Base-by-base conservation (phyloP, 2,888 invertebrate species). In the Pyrrhosoma nymphula region DNA sequence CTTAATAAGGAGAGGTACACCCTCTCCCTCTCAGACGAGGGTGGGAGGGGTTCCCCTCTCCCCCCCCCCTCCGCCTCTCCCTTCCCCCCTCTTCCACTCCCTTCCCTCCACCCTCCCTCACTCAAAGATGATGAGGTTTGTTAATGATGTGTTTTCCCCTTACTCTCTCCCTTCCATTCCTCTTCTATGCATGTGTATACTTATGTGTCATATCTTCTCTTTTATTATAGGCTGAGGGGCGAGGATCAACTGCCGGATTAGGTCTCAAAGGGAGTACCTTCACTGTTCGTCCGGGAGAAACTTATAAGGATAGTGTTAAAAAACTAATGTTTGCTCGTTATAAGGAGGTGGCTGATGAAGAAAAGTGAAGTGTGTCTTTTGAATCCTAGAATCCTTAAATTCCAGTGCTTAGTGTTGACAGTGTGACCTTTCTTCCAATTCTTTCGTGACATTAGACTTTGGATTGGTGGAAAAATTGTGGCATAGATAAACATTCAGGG, bases 311-410 rank as follows among this genome's bases (percentile, higher is more conserved):
- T 96, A 98, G 98, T 95, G 99, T 99, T 0, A 98, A 99, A 97
- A 98, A 99, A 97, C 98, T 99, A 97, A 98, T 99, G 98, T 98
- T 98, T 96, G 98, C 98, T 0, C 97, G 99, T 96, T 99, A 98
- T 96, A 98, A 98, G 96, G 99, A 99, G 97, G 97, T 98, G 47
- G 97, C 98, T 1, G 98, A 98, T 47, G 96, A 96, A 95, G 95
- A 96, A 88, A 95, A 95, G 69, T 93, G 93, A 93, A 69, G n/a
- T 75, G 56, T 10, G 8, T 56, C 39, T 6, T 23, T 47, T 88
- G 39, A 88, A 35, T 10, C 2, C 12, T 82, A 14, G 2, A 8
- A 14, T n/a, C n/a, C 35, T 82, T 8, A 35, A 12, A 82, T 82
- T 82, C 82, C 82, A 82, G 82, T 82, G 82, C 30, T 30, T 82